Percentiles rank a stretch among this genome's conserved stretches.
Conservation (phyloP, 37 sponge, comb jelly and placozoan species). For the Cliona cf. orientalis region DNA sequence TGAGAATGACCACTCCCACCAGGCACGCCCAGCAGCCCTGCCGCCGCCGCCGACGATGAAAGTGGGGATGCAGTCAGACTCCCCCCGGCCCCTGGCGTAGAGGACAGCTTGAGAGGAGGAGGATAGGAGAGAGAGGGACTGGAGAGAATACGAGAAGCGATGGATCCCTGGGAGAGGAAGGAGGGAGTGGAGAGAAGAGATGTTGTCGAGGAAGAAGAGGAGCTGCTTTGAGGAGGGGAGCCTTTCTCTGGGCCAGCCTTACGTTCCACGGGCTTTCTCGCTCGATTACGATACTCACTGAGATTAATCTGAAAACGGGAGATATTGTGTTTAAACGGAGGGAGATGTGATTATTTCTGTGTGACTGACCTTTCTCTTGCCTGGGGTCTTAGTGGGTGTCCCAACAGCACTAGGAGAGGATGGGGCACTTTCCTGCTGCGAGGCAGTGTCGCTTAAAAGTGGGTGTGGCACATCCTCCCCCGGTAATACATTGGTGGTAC, state of each 20-base stretch:
- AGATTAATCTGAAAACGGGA: constrained; percentile 44
- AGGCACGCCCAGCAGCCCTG: not conserved
- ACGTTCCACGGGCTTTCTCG: constrained; percentile 23
- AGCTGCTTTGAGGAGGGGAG: not conserved
- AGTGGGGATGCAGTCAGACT: not conserved
- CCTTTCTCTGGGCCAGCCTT: not conserved
- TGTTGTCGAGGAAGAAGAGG: not conserved
- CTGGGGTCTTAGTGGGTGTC: constrained; percentile 25
- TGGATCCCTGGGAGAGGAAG: not conserved
- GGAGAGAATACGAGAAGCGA: not conserved
- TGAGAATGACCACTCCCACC: not conserved
- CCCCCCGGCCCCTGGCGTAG: too few species aligned
- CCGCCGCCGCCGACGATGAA: not conserved
- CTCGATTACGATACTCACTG: constrained; percentile 59
- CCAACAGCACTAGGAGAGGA: not conserved
- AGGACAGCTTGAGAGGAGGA: too few species aligned
- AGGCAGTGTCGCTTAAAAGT: not conserved
- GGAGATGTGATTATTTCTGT: too few species aligned
- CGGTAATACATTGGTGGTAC: not conserved
- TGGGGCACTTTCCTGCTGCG: not conserved
- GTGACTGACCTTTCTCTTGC: constrained; percentile 40
- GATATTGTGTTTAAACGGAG: too few species aligned
- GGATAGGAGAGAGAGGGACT: not conserved
- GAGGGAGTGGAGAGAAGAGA: constrained; percentile 2
- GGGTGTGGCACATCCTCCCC: not conserved